phyloP scores from a whole-genome alignment of 2,797 vertebrate genomes.

The Macrochelys suwanniensis region DNA sequence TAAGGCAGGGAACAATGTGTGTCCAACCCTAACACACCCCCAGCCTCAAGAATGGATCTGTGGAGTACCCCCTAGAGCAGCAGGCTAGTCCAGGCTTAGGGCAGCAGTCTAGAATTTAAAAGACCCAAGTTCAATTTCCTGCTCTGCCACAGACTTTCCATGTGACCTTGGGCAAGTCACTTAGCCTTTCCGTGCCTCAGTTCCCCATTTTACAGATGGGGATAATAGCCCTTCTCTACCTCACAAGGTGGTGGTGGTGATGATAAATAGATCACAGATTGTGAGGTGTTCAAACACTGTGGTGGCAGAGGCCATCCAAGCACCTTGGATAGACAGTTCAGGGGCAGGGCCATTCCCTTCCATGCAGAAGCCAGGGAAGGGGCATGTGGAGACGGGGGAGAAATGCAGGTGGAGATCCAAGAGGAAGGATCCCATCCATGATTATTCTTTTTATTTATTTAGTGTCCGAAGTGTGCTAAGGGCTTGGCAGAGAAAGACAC shows the following conservation, averaged over 20 bases:
- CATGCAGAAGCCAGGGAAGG: fast-evolving
- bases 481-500: background rate
- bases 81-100: background rate
- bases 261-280: background rate
- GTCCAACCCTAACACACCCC: fast-evolving
- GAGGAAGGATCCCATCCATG: background rate
- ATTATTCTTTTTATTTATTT: background rate
- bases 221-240: background rate
- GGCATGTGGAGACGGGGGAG: background rate
- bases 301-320: background rate
- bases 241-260: background rate
- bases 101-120: background rate
- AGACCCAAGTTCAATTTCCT: background rate
- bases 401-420: background rate
- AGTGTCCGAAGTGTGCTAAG: background rate
- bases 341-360: background rate
- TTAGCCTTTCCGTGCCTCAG: background rate
- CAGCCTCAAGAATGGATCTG: background rate
- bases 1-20: fast-evolving
- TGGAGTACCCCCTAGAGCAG: background rate
- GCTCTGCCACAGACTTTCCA: background rate
- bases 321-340: background rate
- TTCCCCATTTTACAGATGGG: background rate
- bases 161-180: background rate
- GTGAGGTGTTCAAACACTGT: background rate